Evolutionary conservation across 2,113 vertebrate genomes (phyloP).

Genomic region (Dicentrarchus labrax): DNA sequence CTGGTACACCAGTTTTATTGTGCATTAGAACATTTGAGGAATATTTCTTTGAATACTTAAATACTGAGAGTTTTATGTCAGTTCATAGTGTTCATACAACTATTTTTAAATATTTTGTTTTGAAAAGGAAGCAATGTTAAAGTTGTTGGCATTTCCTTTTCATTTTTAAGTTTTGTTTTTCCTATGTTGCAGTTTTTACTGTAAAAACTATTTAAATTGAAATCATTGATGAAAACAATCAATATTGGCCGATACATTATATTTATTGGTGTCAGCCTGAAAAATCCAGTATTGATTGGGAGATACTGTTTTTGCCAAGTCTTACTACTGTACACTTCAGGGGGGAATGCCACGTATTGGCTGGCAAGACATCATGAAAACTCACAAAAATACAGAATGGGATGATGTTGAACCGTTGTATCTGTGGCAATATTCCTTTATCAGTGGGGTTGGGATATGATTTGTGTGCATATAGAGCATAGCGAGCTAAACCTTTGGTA

Average conservation of each 20-base stretch:
- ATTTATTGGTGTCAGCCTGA: neutral
- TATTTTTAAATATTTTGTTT: too few relatives aligned
- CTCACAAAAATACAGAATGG: neutral
- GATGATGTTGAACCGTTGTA: neutral
- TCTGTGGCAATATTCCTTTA: neutral
- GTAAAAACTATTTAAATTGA: too few relatives aligned
- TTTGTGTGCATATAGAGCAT: neutral
- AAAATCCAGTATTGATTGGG: neutral
- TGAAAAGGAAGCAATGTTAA: too few relatives aligned
- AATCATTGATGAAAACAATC: too few relatives aligned
- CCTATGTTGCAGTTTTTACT: too few relatives aligned
- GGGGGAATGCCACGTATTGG: neutral
- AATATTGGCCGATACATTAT: neutral
- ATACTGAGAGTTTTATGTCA: too few relatives aligned
- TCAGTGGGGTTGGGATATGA: neutral
- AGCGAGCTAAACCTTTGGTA: neutral
- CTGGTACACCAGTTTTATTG: too few relatives aligned
- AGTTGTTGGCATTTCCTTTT: too few relatives aligned
- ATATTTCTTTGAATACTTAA: too few relatives aligned
- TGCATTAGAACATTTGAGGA: too few relatives aligned
- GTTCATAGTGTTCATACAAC: too few relatives aligned
- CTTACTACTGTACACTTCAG: neutral
- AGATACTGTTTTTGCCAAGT: neutral
- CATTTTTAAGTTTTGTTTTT: too few relatives aligned
- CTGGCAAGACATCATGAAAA: neutral